Percentiles rank a stretch among this genome's conserved stretches.
phyloP scores from a whole-genome alignment of 53 echinoderm and acorn worm species.

The Crossaster papposus region DNA sequence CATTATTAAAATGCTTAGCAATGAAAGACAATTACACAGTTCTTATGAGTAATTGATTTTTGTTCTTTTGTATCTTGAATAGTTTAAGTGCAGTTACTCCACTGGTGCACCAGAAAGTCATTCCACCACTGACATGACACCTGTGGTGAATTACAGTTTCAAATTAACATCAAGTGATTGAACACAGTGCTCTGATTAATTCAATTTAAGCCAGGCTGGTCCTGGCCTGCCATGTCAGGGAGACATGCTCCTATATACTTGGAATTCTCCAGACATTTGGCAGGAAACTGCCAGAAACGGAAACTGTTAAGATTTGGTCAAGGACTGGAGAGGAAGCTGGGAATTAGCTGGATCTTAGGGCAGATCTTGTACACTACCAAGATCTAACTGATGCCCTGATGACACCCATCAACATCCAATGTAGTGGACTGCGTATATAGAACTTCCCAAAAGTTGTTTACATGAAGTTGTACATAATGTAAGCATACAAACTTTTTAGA shows the following conservation, averaged over 20 bases:
- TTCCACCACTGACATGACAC: not conserved
- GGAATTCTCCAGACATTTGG: conserved; percentile 23
- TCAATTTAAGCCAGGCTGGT: not conserved
- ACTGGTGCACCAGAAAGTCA: no score
- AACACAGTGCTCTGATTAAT: not conserved
- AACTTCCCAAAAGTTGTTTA: not conserved
- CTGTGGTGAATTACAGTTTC: not conserved
- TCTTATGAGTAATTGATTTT: no score
- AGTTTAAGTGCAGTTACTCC: no score
- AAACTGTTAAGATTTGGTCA: not conserved
- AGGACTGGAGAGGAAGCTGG: conserved; percentile 2
- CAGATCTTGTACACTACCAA: not conserved
- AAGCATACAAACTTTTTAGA: no score
- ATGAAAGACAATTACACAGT: no score
- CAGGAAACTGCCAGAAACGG: conserved; percentile 12
- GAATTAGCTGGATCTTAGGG: not conserved
- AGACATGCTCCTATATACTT: not conserved
- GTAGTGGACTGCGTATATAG: not conserved
- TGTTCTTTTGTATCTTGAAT: no score
- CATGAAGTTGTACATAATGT: not conserved
- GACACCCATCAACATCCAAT: not conserved
- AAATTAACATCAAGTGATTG: conserved; percentile 10
- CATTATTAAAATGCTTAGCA: no score
- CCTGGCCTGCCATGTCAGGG: not conserved
- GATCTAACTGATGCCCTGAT: not conserved